Conservation (phyloP, 2,888 invertebrate genomes). For the Sminthurides aquaticus region DNA sequence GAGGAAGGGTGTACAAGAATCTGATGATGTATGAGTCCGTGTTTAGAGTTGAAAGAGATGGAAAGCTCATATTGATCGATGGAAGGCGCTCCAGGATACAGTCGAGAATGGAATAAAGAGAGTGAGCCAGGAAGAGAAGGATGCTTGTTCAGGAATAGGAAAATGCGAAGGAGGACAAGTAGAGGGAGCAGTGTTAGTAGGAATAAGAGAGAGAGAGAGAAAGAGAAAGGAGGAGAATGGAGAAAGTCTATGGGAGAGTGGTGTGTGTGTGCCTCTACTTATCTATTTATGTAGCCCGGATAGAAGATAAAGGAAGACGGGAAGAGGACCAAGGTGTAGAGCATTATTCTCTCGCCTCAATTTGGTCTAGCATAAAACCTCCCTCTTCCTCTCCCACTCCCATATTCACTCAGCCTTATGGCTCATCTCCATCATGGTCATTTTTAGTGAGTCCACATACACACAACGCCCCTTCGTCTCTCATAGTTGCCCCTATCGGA, state of each 20-base stretch:
- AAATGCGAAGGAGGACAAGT: slow-evolving; percentile 7
- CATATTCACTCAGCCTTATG: not conserved
- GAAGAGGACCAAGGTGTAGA: slow-evolving; percentile 16
- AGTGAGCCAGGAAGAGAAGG: not conserved
- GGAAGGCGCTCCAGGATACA: not conserved
- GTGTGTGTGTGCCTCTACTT: not conserved
- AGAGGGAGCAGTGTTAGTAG: slow-evolving; percentile 3
- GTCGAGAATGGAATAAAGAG: not conserved
- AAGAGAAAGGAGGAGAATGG: slow-evolving; percentile 5
- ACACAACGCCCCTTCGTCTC: too few relatives aligned
- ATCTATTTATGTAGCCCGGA: not conserved
- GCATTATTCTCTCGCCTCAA: slow-evolving; percentile 5
- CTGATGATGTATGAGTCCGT: not conserved
- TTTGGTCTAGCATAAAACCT: slow-evolving; percentile 21
- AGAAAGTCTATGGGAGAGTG: not conserved
- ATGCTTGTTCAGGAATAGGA: not conserved
- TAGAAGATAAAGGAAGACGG: not conserved
- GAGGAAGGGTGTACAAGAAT: not conserved
- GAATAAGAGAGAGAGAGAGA: slow-evolving; percentile 6
- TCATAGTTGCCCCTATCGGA: too few relatives aligned
- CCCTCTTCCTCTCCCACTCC: slow-evolving; percentile 17
- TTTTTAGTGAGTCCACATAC: not conserved
- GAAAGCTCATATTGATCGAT: not conserved
- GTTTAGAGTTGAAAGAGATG: not conserved
- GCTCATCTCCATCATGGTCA: not conserved